Percentiles rank a stretch among this genome's conserved stretches.
Conservation (phyloP, 1,140 invertebrate species). For the Copidosoma floridanum region DNA sequence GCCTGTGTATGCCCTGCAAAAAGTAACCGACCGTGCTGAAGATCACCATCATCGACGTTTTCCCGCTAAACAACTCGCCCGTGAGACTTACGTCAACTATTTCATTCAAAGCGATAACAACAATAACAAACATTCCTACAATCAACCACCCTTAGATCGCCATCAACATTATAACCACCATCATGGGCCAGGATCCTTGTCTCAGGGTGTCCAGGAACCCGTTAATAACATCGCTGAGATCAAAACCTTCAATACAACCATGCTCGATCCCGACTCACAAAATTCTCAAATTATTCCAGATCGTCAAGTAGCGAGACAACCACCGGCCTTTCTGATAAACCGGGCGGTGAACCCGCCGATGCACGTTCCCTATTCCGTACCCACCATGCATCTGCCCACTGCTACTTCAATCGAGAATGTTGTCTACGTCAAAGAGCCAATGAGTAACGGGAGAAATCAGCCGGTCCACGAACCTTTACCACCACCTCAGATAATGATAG, state of each 20-base stretch:
- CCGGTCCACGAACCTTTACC: no score
- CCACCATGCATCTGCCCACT: constrained; percentile 24
- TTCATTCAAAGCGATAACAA: constrained; percentile 4
- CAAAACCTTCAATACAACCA: constrained; percentile 37
- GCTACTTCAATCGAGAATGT: constrained; percentile 36
- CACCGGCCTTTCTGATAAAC: constrained; percentile 40
- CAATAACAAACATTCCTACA: not conserved
- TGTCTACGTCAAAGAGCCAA: constrained; percentile 38
- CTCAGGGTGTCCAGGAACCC: constrained; percentile 19
- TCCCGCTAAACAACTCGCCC: constrained; percentile 7
- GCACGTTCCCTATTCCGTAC: constrained; percentile 39
- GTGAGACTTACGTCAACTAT: not conserved
- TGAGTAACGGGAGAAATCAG: constrained; percentile 33
- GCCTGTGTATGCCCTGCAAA: constrained; percentile 30
- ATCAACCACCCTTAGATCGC: no score
- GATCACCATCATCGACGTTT: constrained; percentile 4
- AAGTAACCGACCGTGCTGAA: constrained; percentile 23
- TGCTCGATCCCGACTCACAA: constrained; percentile 19
- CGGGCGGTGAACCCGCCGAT: constrained; percentile 30
- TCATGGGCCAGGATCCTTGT: constrained; percentile 16
- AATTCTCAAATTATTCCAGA: constrained; percentile 54
- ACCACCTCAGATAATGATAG: constrained; percentile 18
- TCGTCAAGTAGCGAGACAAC: constrained; percentile 32
- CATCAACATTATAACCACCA: not conserved
- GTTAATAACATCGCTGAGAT: constrained; percentile 26